A percentile compares a stretch with the other conserved stretches of the same genome.
These are phyloP conservation scores for Ornithoptera priamus DNA, from an alignment of 2,888 invertebrate species.

Conservation along the genomic window DNA sequence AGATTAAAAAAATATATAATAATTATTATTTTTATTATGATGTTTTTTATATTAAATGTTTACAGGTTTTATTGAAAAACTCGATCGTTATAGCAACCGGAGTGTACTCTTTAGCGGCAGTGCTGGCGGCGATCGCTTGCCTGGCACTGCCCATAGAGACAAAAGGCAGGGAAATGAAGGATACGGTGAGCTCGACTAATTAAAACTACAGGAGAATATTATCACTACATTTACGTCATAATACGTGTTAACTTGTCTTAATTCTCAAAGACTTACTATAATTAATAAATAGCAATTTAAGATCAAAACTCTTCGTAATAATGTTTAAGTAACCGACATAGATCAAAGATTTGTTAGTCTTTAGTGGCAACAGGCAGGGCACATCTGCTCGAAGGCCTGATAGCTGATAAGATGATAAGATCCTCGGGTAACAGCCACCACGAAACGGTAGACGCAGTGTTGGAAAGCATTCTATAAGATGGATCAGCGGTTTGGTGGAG, in stretches of 20 bases:
- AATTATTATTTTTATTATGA: slow-evolving; percentile 16
- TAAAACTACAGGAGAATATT: slow-evolving; percentile 33
- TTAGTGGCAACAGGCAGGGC: too few species aligned
- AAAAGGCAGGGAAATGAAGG: slow-evolving; percentile 85
- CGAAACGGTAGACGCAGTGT: too few species aligned
- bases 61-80: slow-evolving; percentile 86
- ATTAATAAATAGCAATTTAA: background rate
- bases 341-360: too few species aligned
- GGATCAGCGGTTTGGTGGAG: too few species aligned
- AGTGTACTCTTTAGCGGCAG: slow-evolving; percentile 87
- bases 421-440: too few species aligned
- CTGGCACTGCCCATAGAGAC: slow-evolving; percentile 93
- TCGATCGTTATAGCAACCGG: slow-evolving; percentile 86
- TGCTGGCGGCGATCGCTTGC: slow-evolving; percentile 87
- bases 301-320: too few species aligned
- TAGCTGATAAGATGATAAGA: too few species aligned
- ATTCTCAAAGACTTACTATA: background rate
- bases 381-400: too few species aligned
- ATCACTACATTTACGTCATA: background rate
- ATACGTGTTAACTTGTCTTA: background rate
- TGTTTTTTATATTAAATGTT: background rate
- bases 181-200: slow-evolving; percentile 64
- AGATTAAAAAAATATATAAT: too few species aligned
- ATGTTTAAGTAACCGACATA: too few species aligned
- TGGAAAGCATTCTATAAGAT: too few species aligned